These are phyloP conservation scores for Wiebesia pumilae DNA, from an alignment of 1,140 invertebrate genomes.

Conservation along the genomic window DNA sequence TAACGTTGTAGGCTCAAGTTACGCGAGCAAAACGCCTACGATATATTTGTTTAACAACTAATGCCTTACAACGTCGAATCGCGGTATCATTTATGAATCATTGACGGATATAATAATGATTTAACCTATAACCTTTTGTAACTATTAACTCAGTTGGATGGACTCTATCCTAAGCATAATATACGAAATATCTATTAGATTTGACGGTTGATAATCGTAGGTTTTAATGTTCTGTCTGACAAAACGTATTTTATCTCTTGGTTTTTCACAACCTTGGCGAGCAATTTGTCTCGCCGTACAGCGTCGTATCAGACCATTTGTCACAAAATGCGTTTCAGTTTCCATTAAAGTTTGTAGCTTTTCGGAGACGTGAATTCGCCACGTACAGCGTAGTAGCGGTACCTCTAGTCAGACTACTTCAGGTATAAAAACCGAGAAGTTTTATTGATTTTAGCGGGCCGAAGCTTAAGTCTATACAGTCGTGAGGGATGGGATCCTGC, in stretches of 20 bases:
- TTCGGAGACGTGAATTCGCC: background rate
- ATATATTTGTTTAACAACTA: background rate
- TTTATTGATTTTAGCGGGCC: constrained; percentile 19
- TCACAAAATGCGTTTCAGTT: background rate
- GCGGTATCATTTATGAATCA: background rate
- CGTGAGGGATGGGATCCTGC: background rate
- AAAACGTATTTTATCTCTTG: background rate
- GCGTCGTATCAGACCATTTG: background rate
- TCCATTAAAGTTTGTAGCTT: background rate
- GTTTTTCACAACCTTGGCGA: background rate
- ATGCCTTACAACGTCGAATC: background rate
- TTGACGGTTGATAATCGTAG: too few relatives aligned
- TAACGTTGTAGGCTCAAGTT: background rate
- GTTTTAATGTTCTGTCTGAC: too few relatives aligned
- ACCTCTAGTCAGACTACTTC: background rate
- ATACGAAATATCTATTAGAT: too few relatives aligned
- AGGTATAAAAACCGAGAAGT: constrained; percentile 22
- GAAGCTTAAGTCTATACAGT: background rate
- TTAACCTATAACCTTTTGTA: background rate
- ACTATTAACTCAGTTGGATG: too few relatives aligned
- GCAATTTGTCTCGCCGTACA: background rate
- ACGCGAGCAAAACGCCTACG: background rate
- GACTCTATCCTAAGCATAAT: too few relatives aligned
- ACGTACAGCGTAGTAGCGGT: background rate
- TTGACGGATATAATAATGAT: background rate